These are phyloP conservation scores for Orcinus orca DNA, from an alignment of 2,113 vertebrate genomes.

Conservation along the genomic window DNA sequence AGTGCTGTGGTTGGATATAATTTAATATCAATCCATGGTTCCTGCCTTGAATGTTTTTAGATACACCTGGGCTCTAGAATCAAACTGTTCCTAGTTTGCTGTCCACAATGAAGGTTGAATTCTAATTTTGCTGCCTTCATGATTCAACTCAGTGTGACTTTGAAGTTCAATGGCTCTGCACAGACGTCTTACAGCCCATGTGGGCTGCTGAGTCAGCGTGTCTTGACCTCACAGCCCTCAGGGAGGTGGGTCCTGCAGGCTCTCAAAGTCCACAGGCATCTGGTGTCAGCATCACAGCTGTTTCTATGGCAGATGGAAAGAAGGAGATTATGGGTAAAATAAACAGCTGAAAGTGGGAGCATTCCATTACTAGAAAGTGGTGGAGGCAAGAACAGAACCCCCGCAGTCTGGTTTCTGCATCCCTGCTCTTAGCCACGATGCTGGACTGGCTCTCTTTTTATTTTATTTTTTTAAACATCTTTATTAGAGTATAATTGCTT, in stretches of 20 bases:
- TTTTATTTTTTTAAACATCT: too few species aligned
- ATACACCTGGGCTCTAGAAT: background rate
- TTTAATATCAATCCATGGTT: background rate
- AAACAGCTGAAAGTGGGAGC: background rate
- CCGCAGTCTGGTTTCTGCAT: background rate
- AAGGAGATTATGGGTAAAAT: background rate
- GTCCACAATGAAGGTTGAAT: background rate
- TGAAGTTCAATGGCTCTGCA: slow-evolving; percentile 10
- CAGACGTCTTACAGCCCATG: background rate
- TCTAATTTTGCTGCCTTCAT: slow-evolving; percentile 31
- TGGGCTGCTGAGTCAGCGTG: background rate
- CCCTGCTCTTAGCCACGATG: background rate
- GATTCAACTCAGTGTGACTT: slow-evolving; percentile 51
- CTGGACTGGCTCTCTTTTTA: background rate
- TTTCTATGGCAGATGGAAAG: background rate
- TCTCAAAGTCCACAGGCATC: background rate
- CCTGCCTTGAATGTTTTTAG: background rate
- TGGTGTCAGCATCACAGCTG: background rate
- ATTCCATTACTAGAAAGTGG: background rate
- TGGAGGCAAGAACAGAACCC: background rate
- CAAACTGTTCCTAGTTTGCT: background rate
- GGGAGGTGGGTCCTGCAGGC: background rate
- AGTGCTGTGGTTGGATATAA: background rate
- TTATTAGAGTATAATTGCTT: too few species aligned
- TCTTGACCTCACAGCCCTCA: background rate